Evolutionary conservation across 2,888 invertebrate genomes (phyloP), one percentile per base, ranked within the genome.

Genomic region (Drosophila dives): DNA sequence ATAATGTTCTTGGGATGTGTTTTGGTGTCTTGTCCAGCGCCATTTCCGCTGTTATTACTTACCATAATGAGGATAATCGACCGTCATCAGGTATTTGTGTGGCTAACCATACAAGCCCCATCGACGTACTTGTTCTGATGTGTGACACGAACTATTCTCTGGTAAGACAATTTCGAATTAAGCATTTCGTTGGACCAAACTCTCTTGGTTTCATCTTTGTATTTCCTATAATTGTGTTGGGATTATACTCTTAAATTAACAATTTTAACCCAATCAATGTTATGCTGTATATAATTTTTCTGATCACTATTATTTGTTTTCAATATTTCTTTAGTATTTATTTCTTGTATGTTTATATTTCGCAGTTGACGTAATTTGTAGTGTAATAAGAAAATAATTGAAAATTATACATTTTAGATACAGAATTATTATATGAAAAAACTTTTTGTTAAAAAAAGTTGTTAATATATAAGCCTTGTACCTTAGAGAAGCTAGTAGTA

Each of bases 21-120:
- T 99, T 99, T 94, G 97, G 98, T 91, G 96, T 99, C 86, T 94
- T 99, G 81, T 97, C 98, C 63, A 96, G 98, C 75, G 97, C 98
- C 61, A 95, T 99, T 90, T 99, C 99, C 11, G 95, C 97, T 34
- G 97, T 97, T 73, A 95, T 97, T 83, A 96, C 95, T 33, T 97
- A 97, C 93, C 97, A 98, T 93, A 97, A 96, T 92, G 95, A 95
- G 63, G 97, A 98, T 92, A 97, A 98, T 93, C 95, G 95, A 85
- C 98, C 98, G 38, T 95, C 95, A 87, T 94, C 93, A 79, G 95
- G 96, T 50, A 99, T 99, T 89, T 99, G 99, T 94, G 99, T 99
- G 34, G 99, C 99, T 55, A 99, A 99, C 94, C 99, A 99, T 94
- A 99, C 99, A 7, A 99, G 99, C 75, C 99, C 99, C 4, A 98